phyloP scores from a whole-genome alignment of 1,140 invertebrate species.

The Holotrichia oblita region DNA sequence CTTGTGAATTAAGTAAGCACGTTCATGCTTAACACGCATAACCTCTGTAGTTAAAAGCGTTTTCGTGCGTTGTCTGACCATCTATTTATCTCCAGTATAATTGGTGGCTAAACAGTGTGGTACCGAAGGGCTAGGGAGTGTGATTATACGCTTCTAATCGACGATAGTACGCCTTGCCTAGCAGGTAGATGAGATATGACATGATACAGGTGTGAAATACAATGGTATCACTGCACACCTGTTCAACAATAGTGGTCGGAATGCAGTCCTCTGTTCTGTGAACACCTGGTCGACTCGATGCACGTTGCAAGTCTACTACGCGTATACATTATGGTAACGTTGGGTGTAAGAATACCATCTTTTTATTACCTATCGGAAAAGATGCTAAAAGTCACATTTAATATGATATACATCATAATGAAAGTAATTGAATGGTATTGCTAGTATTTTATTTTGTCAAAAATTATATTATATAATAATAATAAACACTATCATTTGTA shows the following conservation, averaged over 20 bases:
- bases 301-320: slow-evolving; percentile 34
- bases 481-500: too few relatives aligned
- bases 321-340: background rate
- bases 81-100: slow-evolving; percentile 25
- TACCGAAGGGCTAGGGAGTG: slow-evolving; percentile 22
- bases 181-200: slow-evolving; percentile 50
- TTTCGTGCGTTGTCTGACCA: slow-evolving; percentile 3
- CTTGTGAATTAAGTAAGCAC: background rate
- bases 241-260: slow-evolving; percentile 47
- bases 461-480: too few relatives aligned
- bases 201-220: slow-evolving; percentile 51
- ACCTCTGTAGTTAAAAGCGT: background rate
- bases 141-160: slow-evolving; percentile 32
- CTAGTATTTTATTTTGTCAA: too few relatives aligned
- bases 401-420: too few relatives aligned
- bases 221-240: slow-evolving; percentile 48
- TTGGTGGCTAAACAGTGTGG: slow-evolving; percentile 10
- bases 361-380: too few relatives aligned
- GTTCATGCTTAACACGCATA: background rate
- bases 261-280: slow-evolving; percentile 47
- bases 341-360: too few relatives aligned
- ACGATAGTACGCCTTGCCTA: slow-evolving; percentile 22
- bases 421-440: too few relatives aligned
- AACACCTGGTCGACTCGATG: slow-evolving; percentile 47
- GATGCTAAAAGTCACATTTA: too few relatives aligned